Conservation (phyloP, 2,113 vertebrate genomes). For the Cyanocitta stelleri region DNA sequence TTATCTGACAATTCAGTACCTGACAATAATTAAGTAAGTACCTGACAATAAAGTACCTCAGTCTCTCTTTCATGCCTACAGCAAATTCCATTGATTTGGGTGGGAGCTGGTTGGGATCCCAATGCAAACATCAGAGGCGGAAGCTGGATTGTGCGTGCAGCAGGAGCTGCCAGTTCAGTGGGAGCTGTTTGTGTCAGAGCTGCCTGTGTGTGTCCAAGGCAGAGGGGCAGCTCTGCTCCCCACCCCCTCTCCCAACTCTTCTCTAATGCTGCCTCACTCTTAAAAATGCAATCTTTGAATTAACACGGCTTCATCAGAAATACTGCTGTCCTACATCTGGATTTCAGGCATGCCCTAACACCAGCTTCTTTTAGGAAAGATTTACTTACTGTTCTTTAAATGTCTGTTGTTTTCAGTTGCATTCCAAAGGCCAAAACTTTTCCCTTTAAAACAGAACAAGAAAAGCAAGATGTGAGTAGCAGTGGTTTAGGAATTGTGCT, state of each 20-base stretch:
- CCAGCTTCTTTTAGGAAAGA: not conserved
- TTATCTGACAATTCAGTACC: not conserved
- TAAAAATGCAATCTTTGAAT: not conserved
- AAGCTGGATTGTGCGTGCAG: not conserved
- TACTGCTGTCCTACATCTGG: not conserved
- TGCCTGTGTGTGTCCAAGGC: not conserved
- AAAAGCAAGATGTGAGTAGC: not conserved
- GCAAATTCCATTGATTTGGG: not conserved
- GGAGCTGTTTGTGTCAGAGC: constrained; percentile 1
- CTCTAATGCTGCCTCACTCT: not conserved
- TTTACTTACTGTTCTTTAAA: not conserved
- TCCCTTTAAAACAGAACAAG: not conserved
- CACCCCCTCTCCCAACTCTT: not conserved
- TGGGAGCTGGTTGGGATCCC: not conserved
- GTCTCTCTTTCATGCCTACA: not conserved
- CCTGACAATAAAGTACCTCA: not conserved
- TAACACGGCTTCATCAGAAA: not conserved
- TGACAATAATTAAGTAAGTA: not conserved
- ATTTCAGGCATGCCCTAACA: not conserved
- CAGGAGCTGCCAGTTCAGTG: not conserved
- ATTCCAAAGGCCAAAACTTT: not conserved
- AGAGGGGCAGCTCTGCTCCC: not conserved
- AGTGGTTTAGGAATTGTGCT: not conserved
- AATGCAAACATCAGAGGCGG: not conserved
- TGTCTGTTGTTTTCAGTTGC: not conserved